Evolutionary conservation across 2,113 vertebrate species (phyloP).

Genomic region (Eurypyga helias): DNA sequence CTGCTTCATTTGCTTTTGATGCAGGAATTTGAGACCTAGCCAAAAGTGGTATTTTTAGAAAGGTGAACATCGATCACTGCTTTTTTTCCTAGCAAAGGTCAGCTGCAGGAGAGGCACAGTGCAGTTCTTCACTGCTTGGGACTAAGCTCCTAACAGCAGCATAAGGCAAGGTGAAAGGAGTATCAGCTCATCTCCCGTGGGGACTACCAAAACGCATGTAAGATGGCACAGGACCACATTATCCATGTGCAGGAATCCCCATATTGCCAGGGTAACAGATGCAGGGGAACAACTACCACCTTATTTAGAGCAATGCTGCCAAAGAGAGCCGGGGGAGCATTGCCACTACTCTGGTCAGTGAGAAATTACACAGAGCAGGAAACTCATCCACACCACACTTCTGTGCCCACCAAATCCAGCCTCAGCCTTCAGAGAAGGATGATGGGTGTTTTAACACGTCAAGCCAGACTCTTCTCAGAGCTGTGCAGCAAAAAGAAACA

Average conservation of each 20-base stretch:
- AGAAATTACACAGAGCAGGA: neutral
- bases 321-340: neutral
- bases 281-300: neutral
- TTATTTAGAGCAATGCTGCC: neutral
- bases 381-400: neutral
- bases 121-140: neutral
- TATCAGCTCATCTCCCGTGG: neutral
- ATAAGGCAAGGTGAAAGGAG: neutral
- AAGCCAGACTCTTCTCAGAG: neutral
- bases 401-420: neutral
- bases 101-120: neutral
- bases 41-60: neutral
- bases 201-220: neutral
- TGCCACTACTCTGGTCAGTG: neutral
- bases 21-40: neutral
- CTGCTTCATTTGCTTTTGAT: neutral
- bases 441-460: neutral
- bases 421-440: neutral
- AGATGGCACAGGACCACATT: neutral
- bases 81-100: neutral
- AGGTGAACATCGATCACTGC: neutral
- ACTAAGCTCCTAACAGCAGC: neutral
- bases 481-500: neutral
- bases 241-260: neutral
- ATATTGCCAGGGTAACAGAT: neutral